These are phyloP conservation scores for Drosophila kikkawai DNA, from an alignment of 1,140 invertebrate species.

Conservation along the genomic window DNA sequence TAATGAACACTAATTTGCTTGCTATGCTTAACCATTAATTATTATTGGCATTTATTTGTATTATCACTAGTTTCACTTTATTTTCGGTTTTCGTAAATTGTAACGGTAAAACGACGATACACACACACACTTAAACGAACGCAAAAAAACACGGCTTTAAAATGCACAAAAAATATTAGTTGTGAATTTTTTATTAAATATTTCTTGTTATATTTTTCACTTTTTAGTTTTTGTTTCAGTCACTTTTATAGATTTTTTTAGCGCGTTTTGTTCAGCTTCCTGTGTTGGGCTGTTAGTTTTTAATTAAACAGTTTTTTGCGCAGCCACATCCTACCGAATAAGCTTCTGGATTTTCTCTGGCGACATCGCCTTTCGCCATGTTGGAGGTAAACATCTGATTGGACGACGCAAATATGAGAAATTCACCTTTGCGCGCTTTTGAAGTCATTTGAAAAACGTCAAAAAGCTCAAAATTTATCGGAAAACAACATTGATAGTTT, in stretches of 20 bases:
- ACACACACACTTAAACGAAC: conserved; percentile 32
- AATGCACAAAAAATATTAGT: background rate
- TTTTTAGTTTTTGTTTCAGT: conserved; percentile 2
- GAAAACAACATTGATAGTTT: background rate
- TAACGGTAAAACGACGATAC: conserved; percentile 66
- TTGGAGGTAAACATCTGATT: conserved; percentile 4
- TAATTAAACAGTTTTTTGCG: conserved; percentile 2
- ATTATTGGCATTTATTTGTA: conserved; percentile 24
- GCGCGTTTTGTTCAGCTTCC: conserved; percentile 5
- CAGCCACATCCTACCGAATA: conserved; percentile 15
- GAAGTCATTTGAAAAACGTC: background rate
- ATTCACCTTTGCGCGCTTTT: background rate
- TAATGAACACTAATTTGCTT: conserved; percentile 50
- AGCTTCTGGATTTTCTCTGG: conserved; percentile 8
- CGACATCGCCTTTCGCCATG: background rate
- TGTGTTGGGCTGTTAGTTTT: background rate
- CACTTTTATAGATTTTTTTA: conserved; percentile 22
- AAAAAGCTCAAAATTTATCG: background rate
- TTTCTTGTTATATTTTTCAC: conserved; percentile 8
- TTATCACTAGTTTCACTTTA: conserved; percentile 19
- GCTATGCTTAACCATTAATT: conserved; percentile 34
- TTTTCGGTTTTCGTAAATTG: conserved; percentile 44
- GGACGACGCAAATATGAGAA: background rate
- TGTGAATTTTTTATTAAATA: background rate
- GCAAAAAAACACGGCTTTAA: conserved; percentile 11